Conservation (phyloP, 2,113 vertebrate genomes). For the Perognathus longimembris region DNA sequence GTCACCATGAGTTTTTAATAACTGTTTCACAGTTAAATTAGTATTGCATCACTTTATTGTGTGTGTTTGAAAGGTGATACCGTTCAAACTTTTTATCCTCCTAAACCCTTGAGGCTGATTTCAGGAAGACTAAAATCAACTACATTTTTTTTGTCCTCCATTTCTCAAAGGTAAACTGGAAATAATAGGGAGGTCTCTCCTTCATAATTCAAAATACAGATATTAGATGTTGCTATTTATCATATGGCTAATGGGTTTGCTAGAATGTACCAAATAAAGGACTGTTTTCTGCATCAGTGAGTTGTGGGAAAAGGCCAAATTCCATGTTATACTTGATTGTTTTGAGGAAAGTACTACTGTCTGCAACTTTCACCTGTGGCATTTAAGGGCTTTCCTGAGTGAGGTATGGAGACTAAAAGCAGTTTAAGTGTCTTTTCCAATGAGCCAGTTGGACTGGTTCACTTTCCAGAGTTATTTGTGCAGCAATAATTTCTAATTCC, state of each 20-base stretch:
- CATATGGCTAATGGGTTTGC: slow-evolving; percentile 71
- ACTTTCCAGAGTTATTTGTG: not conserved
- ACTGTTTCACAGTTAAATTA: slow-evolving; percentile 80
- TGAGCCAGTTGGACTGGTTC: not conserved
- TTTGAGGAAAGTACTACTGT: slow-evolving; percentile 76
- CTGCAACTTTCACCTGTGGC: slow-evolving; percentile 78
- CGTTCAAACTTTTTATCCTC: slow-evolving; percentile 83
- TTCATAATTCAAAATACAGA: slow-evolving; percentile 81
- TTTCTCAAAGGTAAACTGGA: slow-evolving; percentile 83
- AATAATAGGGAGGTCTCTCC: slow-evolving; percentile 77
- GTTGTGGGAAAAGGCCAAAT: slow-evolving; percentile 71
- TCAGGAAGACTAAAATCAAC: slow-evolving; percentile 79
- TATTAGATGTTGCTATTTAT: slow-evolving; percentile 36
- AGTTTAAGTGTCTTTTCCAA: not conserved
- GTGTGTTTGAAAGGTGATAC: slow-evolving; percentile 70
- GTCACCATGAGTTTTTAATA: slow-evolving; percentile 83
- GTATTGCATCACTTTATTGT: not conserved
- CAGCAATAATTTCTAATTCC: slow-evolving; percentile 3
- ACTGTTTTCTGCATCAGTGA: slow-evolving; percentile 77
- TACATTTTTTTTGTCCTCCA: slow-evolving; percentile 80
- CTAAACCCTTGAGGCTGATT: slow-evolving; percentile 83
- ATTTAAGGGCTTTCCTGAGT: slow-evolving; percentile 74
- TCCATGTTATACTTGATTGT: slow-evolving; percentile 66
- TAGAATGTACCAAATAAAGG: slow-evolving; percentile 76
- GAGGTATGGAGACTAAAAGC: slow-evolving; percentile 34